Percentiles rank a stretch among this genome's conserved stretches.
Evolutionary conservation across 1,140 invertebrate species (phyloP).

Genomic region (Nylanderia fulva): DNA sequence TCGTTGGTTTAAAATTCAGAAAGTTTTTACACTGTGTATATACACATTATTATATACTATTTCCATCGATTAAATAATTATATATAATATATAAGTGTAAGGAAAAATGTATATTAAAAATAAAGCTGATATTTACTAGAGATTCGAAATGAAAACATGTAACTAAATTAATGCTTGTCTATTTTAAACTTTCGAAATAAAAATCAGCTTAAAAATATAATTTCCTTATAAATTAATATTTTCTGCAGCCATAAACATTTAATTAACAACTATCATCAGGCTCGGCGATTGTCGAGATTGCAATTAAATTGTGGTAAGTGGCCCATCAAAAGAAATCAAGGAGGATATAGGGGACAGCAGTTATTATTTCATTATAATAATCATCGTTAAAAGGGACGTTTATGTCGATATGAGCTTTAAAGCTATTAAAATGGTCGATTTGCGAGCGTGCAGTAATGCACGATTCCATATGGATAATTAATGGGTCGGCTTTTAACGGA

Average conservation of each 20-base stretch:
- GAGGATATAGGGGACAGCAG: neutral
- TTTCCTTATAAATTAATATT: slow-evolving; percentile 1
- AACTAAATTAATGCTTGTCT: neutral
- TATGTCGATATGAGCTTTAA: slow-evolving; percentile 53
- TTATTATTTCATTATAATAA: slow-evolving; percentile 57
- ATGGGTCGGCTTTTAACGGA: slow-evolving; percentile 23
- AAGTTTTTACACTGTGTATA: neutral
- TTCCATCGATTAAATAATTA: neutral
- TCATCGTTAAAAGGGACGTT: slow-evolving; percentile 39
- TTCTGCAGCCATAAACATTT: slow-evolving; percentile 24
- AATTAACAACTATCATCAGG: slow-evolving; percentile 6
- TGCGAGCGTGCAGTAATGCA: slow-evolving; percentile 1
- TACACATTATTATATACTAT: neutral
- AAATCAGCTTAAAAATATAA: neutral
- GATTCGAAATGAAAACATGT: neutral
- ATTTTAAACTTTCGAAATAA: neutral
- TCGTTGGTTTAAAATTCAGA: too few relatives aligned
- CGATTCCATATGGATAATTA: slow-evolving; percentile 26
- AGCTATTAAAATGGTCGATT: slow-evolving; percentile 55
- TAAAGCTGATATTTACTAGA: neutral
- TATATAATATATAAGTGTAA: neutral
- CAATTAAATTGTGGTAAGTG: slow-evolving; percentile 25
- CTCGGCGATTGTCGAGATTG: neutral
- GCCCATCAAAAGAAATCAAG: slow-evolving; percentile 8
- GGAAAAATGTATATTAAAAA: neutral